A percentile compares a stretch with the other conserved stretches of the same genome.
These are phyloP conservation scores for Typhlomys cinereus DNA, from an alignment of 2,113 vertebrate species.

Conservation along the genomic window DNA sequence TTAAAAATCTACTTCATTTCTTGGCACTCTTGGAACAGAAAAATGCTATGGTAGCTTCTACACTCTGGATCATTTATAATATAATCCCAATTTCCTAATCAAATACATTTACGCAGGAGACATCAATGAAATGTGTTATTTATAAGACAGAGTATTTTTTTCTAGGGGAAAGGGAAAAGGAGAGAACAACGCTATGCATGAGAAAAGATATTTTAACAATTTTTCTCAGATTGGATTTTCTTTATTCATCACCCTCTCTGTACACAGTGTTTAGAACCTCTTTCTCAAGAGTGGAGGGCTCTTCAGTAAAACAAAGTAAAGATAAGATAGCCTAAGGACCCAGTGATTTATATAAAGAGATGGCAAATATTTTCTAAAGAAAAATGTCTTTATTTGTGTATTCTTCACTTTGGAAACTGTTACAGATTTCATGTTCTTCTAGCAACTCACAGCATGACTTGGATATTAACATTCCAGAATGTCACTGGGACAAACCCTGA, in stretches of 20 bases:
- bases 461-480: neutral
- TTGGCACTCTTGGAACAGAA: neutral
- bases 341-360: neutral
- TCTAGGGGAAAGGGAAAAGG: neutral
- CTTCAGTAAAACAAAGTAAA: neutral
- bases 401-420: neutral
- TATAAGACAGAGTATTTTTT: neutral
- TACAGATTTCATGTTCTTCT: neutral
- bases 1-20: neutral
- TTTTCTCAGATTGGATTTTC: neutral
- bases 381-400: neutral
- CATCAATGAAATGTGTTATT: neutral
- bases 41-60: neutral
- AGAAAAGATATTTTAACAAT: neutral
- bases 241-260: neutral
- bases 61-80: neutral
- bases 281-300: too few species aligned
- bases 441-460: neutral
- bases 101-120: constrained; percentile 3
- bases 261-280: neutral
- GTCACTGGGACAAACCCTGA: neutral
- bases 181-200: too few species aligned
- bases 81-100: neutral
- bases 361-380: neutral
- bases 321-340: neutral